Evolutionary conservation across 2,113 vertebrate genomes (phyloP), one percentile per base, ranked within the genome.

Genomic region (Brachionichthys hirsutus): DNA sequence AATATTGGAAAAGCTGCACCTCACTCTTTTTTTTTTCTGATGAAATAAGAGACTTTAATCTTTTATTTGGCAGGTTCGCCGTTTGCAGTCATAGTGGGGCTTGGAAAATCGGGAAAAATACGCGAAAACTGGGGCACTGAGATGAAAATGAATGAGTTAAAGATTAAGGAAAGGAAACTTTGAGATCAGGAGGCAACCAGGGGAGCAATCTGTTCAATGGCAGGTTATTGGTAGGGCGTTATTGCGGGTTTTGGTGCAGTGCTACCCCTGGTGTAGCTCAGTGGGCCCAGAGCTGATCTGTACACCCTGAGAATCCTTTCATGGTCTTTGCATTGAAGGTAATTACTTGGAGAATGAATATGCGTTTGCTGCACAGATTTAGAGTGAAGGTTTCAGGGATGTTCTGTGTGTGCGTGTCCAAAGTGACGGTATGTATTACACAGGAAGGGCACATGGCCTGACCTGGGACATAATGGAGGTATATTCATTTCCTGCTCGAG

Each of bases 401-500:
- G 52, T 40, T 57, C 42, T 42, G n/a, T 62, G 70, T 56, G n/a
- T 57, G 3, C 24, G 4, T 30, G 11, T 45, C 20, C n/a, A 12
- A 49, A 3, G 3, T 73, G 42, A 73, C 49, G 54, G 24, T 55
- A 40, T 75, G 42, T 54, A 76, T 73, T 81, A 66, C 71, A 78
- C 48, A 24, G 71, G 76, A 87, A 86, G 79, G 82, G 75, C 81
- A 69, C 56, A 59, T 58, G 52, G 51, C 44, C 48, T 73, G 59
- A 77, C 73, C 76, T 52, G 19, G 54, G 24, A 63, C 43, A 68
- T 66, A 85, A 75, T 55, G 44, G 61, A 78, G 58, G 51, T 54
- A 75, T 66, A 68, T 61, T 80, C 36, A 68, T 74, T 62, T 65
- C 51, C 74, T 58, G 67, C 55, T 55, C 77, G 85, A 86, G 85